Percentiles rank a stretch among this genome's conserved stretches.
These are phyloP conservation scores for Monomorium pharaonis DNA, from an alignment of 1,140 invertebrate genomes.

Conservation along the genomic window DNA sequence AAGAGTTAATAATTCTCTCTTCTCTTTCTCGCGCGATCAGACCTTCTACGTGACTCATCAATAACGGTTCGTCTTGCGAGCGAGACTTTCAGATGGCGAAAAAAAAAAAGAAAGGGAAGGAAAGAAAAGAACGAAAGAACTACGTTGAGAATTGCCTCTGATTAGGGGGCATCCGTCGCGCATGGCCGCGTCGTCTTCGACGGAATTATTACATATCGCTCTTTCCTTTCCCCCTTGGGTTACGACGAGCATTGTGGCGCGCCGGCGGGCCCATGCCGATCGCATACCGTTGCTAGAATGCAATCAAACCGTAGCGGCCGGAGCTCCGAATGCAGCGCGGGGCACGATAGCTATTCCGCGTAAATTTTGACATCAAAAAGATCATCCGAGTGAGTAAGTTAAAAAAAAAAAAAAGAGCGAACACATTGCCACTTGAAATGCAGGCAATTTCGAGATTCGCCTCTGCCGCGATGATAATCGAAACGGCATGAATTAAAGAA, in stretches of 20 bases:
- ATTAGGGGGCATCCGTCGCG: conserved; percentile 24
- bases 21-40: conserved; percentile 16
- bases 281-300: conserved; percentile 51
- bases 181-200: conserved; percentile 2
- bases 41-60: conserved; percentile 46
- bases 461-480: background rate
- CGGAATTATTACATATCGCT: conserved; percentile 49
- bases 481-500: background rate
- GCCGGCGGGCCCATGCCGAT: conserved; percentile 27
- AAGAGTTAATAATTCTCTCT: conserved; percentile 16
- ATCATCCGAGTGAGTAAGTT: background rate
- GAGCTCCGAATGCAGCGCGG: background rate
- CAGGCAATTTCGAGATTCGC: background rate
- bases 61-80: background rate
- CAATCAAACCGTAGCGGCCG: conserved; percentile 33
- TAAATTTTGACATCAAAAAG: conserved; percentile 19
- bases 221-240: background rate
- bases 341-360: conserved; percentile 33
- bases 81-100: background rate
- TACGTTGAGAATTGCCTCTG: conserved; percentile 21
- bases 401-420: background rate
- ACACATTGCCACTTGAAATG: conserved; percentile 33
- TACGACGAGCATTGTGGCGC: background rate
- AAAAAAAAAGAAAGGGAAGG: background rate
- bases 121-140: background rate